A percentile compares a stretch with the other conserved stretches of the same genome.
phyloP scores from a whole-genome alignment of 2,797 vertebrate species.

The Megaceryle alcyon region DNA sequence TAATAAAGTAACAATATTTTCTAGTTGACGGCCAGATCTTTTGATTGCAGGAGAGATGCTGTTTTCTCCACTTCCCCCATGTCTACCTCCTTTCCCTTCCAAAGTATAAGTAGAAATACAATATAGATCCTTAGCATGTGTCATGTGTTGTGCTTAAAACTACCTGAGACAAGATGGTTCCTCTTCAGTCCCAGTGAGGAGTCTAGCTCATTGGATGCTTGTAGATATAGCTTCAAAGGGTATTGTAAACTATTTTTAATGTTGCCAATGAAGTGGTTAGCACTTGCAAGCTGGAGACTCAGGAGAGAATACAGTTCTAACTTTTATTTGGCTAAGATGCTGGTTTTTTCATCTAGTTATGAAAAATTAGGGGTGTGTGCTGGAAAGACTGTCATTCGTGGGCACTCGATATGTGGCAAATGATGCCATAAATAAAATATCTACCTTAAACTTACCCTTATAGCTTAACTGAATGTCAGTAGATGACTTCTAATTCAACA shows the following conservation, averaged over 20 bases:
- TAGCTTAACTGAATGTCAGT: not conserved
- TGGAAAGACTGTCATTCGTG: not conserved
- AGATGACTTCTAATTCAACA: not conserved
- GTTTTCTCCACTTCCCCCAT: not conserved
- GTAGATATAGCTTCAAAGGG: not conserved
- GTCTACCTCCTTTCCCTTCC: not conserved
- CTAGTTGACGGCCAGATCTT: not conserved
- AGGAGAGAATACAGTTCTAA: not conserved
- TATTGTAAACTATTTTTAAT: not conserved
- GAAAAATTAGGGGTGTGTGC: not conserved
- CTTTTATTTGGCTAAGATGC: not conserved
- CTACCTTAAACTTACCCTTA: not conserved
- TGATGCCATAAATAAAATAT: not conserved
- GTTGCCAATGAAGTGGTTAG: not conserved
- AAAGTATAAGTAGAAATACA: not conserved
- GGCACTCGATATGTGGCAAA: not conserved
- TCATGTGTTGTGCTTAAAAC: not conserved
- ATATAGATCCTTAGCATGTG: not conserved
- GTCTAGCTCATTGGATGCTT: not conserved
- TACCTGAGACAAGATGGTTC: not conserved
- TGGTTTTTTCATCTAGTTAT: not conserved
- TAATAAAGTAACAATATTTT: not conserved
- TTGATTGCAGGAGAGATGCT: not conserved
- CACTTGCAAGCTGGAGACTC: not conserved
- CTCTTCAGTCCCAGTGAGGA: not conserved